phyloP scores from a whole-genome alignment of 2,888 invertebrate genomes.

The Clitarchus hookeri region DNA sequence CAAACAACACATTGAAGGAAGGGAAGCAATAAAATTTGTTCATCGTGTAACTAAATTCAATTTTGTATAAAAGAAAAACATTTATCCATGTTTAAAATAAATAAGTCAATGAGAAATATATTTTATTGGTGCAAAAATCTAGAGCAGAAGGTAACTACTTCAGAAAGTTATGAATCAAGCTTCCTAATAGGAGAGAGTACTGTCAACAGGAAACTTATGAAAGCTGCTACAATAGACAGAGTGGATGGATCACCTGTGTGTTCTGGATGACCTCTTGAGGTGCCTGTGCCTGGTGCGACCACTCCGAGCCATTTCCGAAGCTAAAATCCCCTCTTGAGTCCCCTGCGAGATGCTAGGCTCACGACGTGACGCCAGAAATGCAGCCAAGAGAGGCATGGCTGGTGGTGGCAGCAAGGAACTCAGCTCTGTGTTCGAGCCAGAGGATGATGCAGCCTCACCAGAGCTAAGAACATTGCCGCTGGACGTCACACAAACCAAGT shows the following conservation, averaged over 20 bases:
- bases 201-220: too few species aligned
- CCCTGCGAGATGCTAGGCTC: conserved; percentile 50
- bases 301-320: conserved; percentile 21
- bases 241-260: conserved; percentile 52
- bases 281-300: conserved; percentile 58
- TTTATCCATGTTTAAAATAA: too few species aligned
- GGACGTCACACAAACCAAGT: not conserved
- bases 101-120: conserved; percentile 39
- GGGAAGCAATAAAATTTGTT: too few species aligned
- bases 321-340: not conserved
- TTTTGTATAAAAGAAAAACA: too few species aligned
- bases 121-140: too few species aligned
- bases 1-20: too few species aligned
- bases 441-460: conserved; percentile 51
- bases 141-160: too few species aligned
- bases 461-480: not conserved
- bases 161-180: too few species aligned
- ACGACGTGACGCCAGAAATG: conserved; percentile 65
- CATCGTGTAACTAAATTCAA: too few species aligned
- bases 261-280: conserved; percentile 62
- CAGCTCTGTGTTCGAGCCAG: conserved; percentile 66
- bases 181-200: too few species aligned
- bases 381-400: conserved; percentile 64
- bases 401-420: conserved; percentile 67
- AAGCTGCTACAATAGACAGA: too few species aligned